phyloP scores from a whole-genome alignment of 1,140 invertebrate species.

The Trichonephila inaurata region DNA sequence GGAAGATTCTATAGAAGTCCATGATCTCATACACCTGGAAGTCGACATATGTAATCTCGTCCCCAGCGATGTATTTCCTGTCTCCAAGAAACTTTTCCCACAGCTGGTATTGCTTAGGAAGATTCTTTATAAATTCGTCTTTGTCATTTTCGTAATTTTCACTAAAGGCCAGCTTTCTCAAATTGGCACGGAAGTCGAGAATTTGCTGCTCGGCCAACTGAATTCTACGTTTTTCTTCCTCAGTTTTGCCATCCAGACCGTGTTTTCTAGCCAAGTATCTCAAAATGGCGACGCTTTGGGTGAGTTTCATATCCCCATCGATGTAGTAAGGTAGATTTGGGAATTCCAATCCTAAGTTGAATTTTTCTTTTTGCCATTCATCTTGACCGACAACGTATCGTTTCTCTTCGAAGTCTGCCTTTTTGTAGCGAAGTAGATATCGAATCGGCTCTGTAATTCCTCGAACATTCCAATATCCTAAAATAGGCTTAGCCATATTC shows the following conservation, averaged over 20 bases:
- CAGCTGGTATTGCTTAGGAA: slow-evolving; percentile 79
- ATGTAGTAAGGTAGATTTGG: slow-evolving; percentile 79
- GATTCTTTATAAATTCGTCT: slow-evolving; percentile 77
- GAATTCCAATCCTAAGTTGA: slow-evolving; percentile 79
- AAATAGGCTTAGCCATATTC: slow-evolving; percentile 31
- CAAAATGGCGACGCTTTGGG: slow-evolving; percentile 83
- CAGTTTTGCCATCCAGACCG: slow-evolving; percentile 79
- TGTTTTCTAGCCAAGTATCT: slow-evolving; percentile 81
- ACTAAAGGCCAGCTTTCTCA: slow-evolving; percentile 77
- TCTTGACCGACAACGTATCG: background rate
- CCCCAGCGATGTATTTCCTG: slow-evolving; percentile 81
- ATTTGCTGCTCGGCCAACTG: slow-evolving; percentile 82
- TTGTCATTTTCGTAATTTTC: slow-evolving; percentile 75
- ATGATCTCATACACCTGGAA: slow-evolving; percentile 83
- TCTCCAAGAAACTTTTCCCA: slow-evolving; percentile 81
- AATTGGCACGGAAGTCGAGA: slow-evolving; percentile 81
- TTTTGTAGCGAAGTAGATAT: slow-evolving; percentile 86
- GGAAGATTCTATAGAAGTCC: slow-evolving; percentile 81
- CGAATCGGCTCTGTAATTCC: slow-evolving; percentile 88
- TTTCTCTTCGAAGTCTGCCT: slow-evolving; percentile 86
- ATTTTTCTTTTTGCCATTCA: slow-evolving; percentile 79
- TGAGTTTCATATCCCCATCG: slow-evolving; percentile 77
- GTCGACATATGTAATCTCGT: slow-evolving; percentile 82
- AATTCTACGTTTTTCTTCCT: slow-evolving; percentile 80
- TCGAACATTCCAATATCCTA: slow-evolving; percentile 86